Percentiles rank a stretch among this genome's conserved stretches.
Conservation (phyloP, 2,888 invertebrate genomes). For the Gastrophysa polygoni region DNA sequence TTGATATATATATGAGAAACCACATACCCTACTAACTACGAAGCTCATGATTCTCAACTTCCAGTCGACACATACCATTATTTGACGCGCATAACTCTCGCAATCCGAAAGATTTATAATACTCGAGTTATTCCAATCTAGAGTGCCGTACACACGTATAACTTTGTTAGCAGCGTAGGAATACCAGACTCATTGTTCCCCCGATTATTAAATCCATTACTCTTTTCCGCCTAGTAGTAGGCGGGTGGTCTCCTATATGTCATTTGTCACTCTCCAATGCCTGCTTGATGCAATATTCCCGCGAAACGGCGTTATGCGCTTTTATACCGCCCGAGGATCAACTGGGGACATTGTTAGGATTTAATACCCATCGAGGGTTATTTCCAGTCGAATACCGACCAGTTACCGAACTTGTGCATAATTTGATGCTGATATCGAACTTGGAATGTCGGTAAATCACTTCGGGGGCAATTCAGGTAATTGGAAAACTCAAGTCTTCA, state of each 20-base stretch:
- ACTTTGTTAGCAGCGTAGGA: conserved; percentile 34
- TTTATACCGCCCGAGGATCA: conserved; percentile 18
- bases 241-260: conserved; percentile 35
- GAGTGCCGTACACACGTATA: conserved; percentile 28
- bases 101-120: conserved; percentile 31
- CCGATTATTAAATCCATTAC: conserved; percentile 42
- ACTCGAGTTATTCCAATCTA: conserved; percentile 35
- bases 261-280: conserved; percentile 39
- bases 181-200: conserved; percentile 38
- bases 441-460: conserved; percentile 14
- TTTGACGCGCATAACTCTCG: conserved; percentile 31
- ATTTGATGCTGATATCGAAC: conserved; percentile 23
- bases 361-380: conserved; percentile 30
- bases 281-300: conserved; percentile 34
- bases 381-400: conserved; percentile 24
- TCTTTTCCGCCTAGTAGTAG: conserved; percentile 36
- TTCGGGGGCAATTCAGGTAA: neutral
- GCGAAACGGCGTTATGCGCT: conserved; percentile 11
- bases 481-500: neutral
- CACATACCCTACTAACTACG: neutral
- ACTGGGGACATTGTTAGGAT: conserved; percentile 24
- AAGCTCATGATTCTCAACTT: neutral
- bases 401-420: conserved; percentile 19
- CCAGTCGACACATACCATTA: conserved; percentile 15
- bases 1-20: neutral